Base-by-base conservation (phyloP, 2,113 vertebrate genomes). In the Pterocles gutturalis region DNA sequence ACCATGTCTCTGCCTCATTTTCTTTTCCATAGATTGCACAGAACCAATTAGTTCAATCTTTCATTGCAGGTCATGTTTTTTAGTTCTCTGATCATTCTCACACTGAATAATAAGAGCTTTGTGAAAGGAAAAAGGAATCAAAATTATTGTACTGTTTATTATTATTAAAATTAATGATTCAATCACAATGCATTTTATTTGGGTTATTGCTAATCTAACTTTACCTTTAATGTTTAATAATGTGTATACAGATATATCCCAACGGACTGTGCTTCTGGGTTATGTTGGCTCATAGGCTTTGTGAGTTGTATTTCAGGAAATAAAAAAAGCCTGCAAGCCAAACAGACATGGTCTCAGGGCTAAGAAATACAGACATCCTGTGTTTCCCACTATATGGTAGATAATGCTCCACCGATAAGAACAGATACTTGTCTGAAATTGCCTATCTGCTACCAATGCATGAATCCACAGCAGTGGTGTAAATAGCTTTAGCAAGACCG, bases 111-210 rank as follows among this genome's bases (percentile, higher is more conserved):
- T 78, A 90, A 95, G 43, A 90, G 26, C 51, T 69, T 75, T 78
- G 57, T 75, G 83, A 94, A 94, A 79, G 41, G 45, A 87, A 57
- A 85, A 91, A 53, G 34, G 26, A 83, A 89, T 71, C 7, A 89
- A 62, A 89, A 84, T 87, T 71, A 86, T 83, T 87, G 64, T 66
- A 54, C 41, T 64, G 18, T 49, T 93, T 51, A 67, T 94, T 61
- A 67, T 90, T 96, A 88, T 90, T 95, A 82, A 84, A 95, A 95
- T 92, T 95, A 95, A 84, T 95, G 85, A 89, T 89, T 95, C 88
- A 93, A 90, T 84, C 76, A 90, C 65, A 90, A 72, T 48, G 13
- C 34, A 82, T 91, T 93, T 93, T 80, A 88, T 92, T 92, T 92
- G 67, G 31, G 48, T 79, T 94, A 81, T 89, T 94, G 49, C 34